Base-by-base conservation (phyloP, 2,888 invertebrate genomes). In the Lysandra coridon region DNA sequence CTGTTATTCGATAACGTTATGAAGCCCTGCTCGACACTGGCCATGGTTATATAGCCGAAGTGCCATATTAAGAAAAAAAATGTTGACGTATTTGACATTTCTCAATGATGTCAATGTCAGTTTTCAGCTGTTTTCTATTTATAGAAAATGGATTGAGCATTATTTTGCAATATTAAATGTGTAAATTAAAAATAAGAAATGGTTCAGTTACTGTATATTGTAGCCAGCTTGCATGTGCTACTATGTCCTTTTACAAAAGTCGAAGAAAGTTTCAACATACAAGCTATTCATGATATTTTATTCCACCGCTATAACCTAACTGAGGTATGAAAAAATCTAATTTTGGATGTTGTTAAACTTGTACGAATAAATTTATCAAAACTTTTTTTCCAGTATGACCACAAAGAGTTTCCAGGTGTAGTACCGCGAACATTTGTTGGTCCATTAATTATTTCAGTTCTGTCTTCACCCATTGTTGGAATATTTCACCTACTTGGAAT, bases 261-360 rank as follows among this genome's bases (percentile, higher is more conserved):
- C 78, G 99, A 99, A 93, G 99, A 99, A 95, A 99, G 99, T 92
- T 99, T 99, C 91, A 99, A 99, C 94, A 95, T 99, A 80, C 99
- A 99, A 95, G 99, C 99, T 37, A 97, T 98, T 90, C 99, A 99
- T 93, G 99, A 99, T 93, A 96, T 99, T 86, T 95, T 99, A 77
- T 99, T 98, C 92, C 97, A 98, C 90, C 96, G 97, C 84, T 95
- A 96, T 91, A 98, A 98, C 95, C 95, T 98, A 84, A 95, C 97
- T 80, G 95, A 98, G 97, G 99, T 98, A 95, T 86, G 86, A 82
- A 84, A 85, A 86, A 89, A 86, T 93, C 94, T 93, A 94, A 93
- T 89, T 94, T 93, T 93, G 93, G 93, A 93, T 86, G 53, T 76
- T 57, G 33, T 33, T 17, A 76, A 6, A 76, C 76, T 53, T 57